A percentile compares a stretch with the other conserved stretches of the same genome.
These are phyloP conservation scores for Drosophila histrio DNA, from an alignment of 2,888 invertebrate species.

Conservation along the genomic window DNA sequence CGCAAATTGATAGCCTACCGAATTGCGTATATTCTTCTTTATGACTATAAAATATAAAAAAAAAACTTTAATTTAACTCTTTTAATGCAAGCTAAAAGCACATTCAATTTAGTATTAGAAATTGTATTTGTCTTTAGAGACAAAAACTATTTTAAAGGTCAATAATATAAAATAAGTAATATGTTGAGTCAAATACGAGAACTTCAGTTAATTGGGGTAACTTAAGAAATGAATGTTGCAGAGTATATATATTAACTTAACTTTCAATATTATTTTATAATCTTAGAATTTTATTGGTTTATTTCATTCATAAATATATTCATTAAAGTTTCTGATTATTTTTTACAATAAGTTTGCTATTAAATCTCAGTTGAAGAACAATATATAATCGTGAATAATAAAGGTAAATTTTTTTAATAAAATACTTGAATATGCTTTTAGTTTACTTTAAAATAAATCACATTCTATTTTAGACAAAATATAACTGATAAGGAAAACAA, in stretches of 20 bases:
- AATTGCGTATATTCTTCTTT: constrained; percentile 16
- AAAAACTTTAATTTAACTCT: constrained; percentile 4
- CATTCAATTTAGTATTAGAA: not conserved
- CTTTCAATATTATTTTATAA: too few species aligned
- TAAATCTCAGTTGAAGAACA: not conserved
- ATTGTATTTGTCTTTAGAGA: constrained; percentile 15
- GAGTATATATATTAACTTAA: not conserved
- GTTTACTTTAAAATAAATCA: not conserved
- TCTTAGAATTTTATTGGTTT: too few species aligned
- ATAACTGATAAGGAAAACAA: constrained; percentile 2
- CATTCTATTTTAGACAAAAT: constrained; percentile 12
- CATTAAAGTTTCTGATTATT: not conserved
- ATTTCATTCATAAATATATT: too few species aligned
- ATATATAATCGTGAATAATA: not conserved
- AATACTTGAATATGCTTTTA: not conserved
- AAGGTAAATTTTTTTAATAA: not conserved
- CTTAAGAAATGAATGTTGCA: not conserved
- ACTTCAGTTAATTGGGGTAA: not conserved
- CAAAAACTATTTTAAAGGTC: not conserved
- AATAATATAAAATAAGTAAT: not conserved
- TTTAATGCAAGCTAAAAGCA: constrained; percentile 22
- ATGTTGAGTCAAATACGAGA: not conserved
- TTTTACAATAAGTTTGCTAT: not conserved
- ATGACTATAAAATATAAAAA: constrained; percentile 22
- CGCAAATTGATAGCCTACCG: constrained; percentile 59